Evolutionary conservation across 2,113 vertebrate species (phyloP).

Genomic region (Boulengeromyrus knoepffleri): DNA sequence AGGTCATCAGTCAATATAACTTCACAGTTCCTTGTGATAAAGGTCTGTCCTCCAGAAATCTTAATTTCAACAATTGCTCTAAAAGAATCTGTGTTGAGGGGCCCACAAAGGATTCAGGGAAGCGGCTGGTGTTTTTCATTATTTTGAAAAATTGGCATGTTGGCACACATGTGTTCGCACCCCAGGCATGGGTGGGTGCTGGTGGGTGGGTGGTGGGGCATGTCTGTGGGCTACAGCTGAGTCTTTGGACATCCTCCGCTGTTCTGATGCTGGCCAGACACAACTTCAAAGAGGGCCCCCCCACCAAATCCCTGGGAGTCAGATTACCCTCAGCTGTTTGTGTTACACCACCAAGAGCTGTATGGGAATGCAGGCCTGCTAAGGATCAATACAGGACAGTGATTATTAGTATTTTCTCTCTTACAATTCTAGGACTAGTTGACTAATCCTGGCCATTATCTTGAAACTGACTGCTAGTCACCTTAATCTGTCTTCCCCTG

Average conservation of each 20-base stretch:
- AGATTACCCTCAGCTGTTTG: not conserved
- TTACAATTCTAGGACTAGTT: not conserved
- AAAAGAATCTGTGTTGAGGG: not conserved
- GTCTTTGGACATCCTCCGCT: not conserved
- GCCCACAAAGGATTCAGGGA: not conserved
- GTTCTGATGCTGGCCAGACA: not conserved
- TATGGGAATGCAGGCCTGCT: not conserved
- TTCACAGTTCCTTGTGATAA: not conserved
- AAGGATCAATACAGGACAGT: not conserved
- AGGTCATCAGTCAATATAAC: not conserved
- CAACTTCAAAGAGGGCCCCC: not conserved
- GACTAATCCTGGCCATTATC: not conserved
- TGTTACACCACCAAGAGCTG: not conserved
- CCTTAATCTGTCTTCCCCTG: not conserved
- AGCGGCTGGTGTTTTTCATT: not conserved
- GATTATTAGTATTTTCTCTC: not conserved
- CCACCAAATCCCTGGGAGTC: not conserved
- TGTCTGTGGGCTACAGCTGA: not conserved
- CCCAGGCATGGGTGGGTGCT: not conserved
- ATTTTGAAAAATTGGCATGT: not conserved
- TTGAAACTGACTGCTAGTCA: not conserved
- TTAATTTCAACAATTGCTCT: not conserved
- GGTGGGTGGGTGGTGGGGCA: not conserved
- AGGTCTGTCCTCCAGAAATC: not conserved
- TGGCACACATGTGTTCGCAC: not conserved